Evolutionary conservation across 1,140 invertebrate genomes (phyloP).

Genomic region (Drosophila pectinifera): DNA sequence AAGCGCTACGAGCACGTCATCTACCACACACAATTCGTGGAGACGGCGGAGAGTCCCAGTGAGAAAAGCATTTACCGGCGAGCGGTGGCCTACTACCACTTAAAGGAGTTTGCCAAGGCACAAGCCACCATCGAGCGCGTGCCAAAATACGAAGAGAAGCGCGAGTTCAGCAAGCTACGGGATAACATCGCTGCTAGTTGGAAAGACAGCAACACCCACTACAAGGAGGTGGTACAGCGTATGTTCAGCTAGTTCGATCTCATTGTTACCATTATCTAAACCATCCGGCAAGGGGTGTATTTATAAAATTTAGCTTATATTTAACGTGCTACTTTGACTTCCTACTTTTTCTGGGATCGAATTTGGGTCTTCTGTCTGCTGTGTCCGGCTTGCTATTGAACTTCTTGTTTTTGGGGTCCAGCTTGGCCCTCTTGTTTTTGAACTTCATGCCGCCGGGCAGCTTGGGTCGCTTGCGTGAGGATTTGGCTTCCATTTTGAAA

Average conservation of each 20-base stretch:
- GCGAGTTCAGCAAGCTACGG: slow-evolving; percentile 71
- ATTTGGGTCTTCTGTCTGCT: slow-evolving; percentile 61
- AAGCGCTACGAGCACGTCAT: slow-evolving; percentile 82
- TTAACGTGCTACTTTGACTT: slow-evolving; percentile 49
- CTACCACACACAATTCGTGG: slow-evolving; percentile 78
- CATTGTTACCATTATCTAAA: slow-evolving; percentile 24
- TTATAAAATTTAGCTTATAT: slow-evolving; percentile 51
- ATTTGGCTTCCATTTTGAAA: slow-evolving; percentile 65
- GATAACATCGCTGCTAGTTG: slow-evolving; percentile 65
- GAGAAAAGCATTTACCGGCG: slow-evolving; percentile 82
- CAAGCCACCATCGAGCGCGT: slow-evolving; percentile 64
- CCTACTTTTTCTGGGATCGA: slow-evolving; percentile 41
- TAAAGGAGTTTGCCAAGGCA: slow-evolving; percentile 80
- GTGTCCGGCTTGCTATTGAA: slow-evolving; percentile 22
- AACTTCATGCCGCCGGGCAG: slow-evolving; percentile 68
- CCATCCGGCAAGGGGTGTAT: slow-evolving; percentile 8
- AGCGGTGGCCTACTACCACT: slow-evolving; percentile 69
- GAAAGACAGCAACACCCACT: slow-evolving; percentile 73
- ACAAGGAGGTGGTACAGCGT: slow-evolving; percentile 78
- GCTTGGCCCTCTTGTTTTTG: slow-evolving; percentile 73
- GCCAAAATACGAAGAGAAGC: slow-evolving; percentile 72
- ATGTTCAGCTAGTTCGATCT: slow-evolving; percentile 76
- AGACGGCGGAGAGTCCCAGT: slow-evolving; percentile 55
- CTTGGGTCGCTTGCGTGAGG: slow-evolving; percentile 62
- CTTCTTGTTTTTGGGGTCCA: slow-evolving; percentile 33